phyloP scores from a whole-genome alignment of 2,113 vertebrate genomes.

The Ia io region DNA sequence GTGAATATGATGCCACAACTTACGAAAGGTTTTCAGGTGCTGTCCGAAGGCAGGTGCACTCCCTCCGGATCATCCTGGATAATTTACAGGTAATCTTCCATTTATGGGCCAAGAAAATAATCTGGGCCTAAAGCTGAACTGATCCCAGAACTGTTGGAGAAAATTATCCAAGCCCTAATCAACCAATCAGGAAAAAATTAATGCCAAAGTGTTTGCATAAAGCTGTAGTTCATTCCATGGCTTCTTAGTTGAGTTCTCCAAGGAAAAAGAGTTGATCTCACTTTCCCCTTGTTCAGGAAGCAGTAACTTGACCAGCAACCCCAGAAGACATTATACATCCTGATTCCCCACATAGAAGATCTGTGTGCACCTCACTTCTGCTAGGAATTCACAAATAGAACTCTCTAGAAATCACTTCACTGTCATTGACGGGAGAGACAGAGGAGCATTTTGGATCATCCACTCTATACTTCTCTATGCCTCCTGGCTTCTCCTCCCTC shows the following conservation, averaged over 20 bases:
- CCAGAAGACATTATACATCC: neutral
- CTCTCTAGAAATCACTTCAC: neutral
- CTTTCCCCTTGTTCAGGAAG: constrained; percentile 26
- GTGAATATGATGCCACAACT: constrained; percentile 91
- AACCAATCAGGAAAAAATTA: neutral
- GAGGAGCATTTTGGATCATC: neutral
- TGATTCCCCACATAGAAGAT: neutral
- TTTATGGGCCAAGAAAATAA: neutral
- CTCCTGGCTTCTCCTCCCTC: neutral
- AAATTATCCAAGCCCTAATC: neutral
- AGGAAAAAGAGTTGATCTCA: neutral
- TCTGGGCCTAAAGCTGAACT: neutral
- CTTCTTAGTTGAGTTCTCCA: constrained; percentile 8
- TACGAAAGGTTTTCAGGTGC: constrained; percentile 93
- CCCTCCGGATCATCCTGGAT: constrained; percentile 94
- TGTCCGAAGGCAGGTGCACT: constrained; percentile 92
- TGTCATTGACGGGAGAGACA: neutral
- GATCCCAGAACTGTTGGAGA: neutral
- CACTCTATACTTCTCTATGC: neutral
- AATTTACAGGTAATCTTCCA: constrained; percentile 90
- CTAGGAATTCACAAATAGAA: neutral
- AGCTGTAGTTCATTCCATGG: neutral
- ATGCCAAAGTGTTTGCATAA: neutral
- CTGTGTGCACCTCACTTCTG: neutral
- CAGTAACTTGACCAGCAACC: neutral